Evolutionary conservation across 1,140 invertebrate species (phyloP).

Genomic region (Galendromus occidentalis): DNA sequence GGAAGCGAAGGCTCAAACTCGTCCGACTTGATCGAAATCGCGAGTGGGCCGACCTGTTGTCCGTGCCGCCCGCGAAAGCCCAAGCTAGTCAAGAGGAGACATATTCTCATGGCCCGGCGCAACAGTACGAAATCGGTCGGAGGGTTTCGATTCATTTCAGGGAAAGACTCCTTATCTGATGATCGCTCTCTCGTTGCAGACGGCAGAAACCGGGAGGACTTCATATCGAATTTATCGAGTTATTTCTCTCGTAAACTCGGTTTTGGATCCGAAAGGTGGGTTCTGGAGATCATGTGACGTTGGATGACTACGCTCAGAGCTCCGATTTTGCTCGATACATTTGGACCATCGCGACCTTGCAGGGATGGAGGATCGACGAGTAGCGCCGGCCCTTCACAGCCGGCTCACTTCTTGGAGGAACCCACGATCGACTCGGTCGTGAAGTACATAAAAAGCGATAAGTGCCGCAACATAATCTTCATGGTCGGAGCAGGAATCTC

Average conservation of each 20-base stretch:
- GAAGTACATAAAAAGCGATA: constrained; percentile 46
- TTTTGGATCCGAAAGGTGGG: not conserved
- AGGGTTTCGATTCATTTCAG: not conserved
- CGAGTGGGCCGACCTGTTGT: no score
- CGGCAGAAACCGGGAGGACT: not conserved
- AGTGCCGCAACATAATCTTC: constrained; percentile 67
- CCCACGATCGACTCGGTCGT: constrained; percentile 42
- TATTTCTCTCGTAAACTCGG: not conserved
- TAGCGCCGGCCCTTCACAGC: not conserved
- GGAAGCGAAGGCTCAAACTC: no score
- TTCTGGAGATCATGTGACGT: not conserved
- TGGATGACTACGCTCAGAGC: not conserved
- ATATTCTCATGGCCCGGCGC: not conserved
- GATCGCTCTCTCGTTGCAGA: not conserved
- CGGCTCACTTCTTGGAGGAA: not conserved
- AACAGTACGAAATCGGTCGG: not conserved
- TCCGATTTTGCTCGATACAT: not conserved
- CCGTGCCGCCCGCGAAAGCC: not conserved
- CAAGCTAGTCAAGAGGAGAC: not conserved
- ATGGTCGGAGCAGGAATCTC: constrained; percentile 88
- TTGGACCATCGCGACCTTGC: not conserved
- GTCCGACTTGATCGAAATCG: no score
- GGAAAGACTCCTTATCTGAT: not conserved
- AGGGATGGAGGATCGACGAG: not conserved
- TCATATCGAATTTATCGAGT: not conserved